Conservation (phyloP, 2,113 vertebrate species). For the Paramormyrops kingsleyae region DNA sequence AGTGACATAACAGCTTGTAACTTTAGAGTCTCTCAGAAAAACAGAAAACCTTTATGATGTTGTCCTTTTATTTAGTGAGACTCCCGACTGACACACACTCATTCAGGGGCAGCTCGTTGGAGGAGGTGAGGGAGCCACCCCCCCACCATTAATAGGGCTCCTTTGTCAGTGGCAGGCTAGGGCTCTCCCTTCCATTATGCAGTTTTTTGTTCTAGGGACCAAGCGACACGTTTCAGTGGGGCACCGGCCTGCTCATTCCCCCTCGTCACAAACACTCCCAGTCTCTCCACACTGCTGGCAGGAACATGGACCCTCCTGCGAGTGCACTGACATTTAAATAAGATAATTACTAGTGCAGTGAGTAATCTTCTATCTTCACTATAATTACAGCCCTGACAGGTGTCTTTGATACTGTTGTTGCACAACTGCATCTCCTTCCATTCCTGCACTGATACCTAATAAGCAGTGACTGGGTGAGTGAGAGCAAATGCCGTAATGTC, state of each 20-base stretch:
- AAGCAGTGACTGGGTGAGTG: neutral
- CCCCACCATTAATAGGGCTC: constrained; percentile 29
- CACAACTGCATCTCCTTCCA: neutral
- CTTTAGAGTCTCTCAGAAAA: constrained; percentile 25
- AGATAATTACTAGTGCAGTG: neutral
- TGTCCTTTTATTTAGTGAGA: constrained; percentile 31
- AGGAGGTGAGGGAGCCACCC: constrained; percentile 39
- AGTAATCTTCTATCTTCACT: neutral
- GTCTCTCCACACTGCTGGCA: neutral
- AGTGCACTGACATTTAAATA: neutral
- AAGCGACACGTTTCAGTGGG: constrained; percentile 38
- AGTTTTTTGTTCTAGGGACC: constrained; percentile 38
- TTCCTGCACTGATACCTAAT: neutral
- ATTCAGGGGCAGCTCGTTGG: constrained; percentile 40
- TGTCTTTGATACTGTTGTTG: neutral
- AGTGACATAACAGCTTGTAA: neutral
- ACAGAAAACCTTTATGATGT: constrained; percentile 56
- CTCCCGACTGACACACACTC: constrained; percentile 57
- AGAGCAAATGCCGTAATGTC: neutral
- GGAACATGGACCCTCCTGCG: neutral
- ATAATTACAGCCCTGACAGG: neutral
- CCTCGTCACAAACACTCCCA: neutral
- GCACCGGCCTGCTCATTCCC: constrained; percentile 29
- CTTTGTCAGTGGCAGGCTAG: constrained; percentile 11
- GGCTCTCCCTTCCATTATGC: constrained; percentile 26